Base-by-base conservation (phyloP, 2,888 invertebrate genomes). In the Ariolimax columbianus region DNA sequence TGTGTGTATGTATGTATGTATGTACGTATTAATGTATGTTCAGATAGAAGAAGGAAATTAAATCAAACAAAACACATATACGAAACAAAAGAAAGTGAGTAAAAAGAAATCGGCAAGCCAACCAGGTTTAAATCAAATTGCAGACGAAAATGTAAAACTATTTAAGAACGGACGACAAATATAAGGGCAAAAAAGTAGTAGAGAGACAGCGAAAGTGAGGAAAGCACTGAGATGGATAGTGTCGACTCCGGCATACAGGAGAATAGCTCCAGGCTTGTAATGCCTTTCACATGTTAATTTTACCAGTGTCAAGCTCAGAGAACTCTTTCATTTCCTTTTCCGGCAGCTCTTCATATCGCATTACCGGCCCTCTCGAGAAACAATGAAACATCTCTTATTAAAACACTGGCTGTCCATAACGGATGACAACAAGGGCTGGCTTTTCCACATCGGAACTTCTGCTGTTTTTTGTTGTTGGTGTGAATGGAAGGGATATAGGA, bases 261-360 rank as follows among this genome's bases (percentile, higher is more conserved):
- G 38, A 38, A 38, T 72, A 72, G 72, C 72, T 72, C 11, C 7
- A 26, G 72, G 72, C 40, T 26, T 26, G 40, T 72, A 72, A 26
- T 40, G 72, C 72, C 72, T 72, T 72, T 72, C 38, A 72, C 40
- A 72, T 72, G 72, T 72, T 72, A 72, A 72, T 72, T 72, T 72
- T 38, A 72, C 72, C 72, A 72, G 40, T 72, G 72, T 72, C 72
- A 72, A 40, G 72, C 40, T 40, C 72, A 72, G 72, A 72, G 72
- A 40, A 72, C 40, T 72, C 40, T 72, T 72, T 72, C 72, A 72
- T 72, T 72, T 72, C 72, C 72, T 72, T 72, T 40, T 40, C 26
- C 72, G 72, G 72, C 72, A 40, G 38, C 72, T 40, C 72, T 72
- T 72, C 72, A 72, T 72, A 72, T 72, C 72, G 40, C 72, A 72